phyloP scores from a whole-genome alignment of 2,113 vertebrate species.

The Mirza zaza region DNA sequence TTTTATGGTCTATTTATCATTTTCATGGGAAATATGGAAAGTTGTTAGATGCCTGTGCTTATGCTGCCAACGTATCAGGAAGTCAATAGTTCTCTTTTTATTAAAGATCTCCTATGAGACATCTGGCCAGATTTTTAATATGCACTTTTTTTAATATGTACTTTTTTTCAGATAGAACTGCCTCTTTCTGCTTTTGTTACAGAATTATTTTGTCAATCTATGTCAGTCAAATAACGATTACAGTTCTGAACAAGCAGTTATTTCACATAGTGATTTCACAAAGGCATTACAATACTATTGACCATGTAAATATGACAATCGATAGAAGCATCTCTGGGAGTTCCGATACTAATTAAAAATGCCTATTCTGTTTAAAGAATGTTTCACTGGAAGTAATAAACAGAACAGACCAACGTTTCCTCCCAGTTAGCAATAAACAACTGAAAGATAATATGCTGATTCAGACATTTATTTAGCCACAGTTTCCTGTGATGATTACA shows the following conservation, averaged over 20 bases:
- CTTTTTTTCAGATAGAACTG: slow-evolving; percentile 15
- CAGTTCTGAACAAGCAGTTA: background rate
- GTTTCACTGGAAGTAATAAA: background rate
- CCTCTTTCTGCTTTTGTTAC: background rate
- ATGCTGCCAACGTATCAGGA: background rate
- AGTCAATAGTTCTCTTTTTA: slow-evolving; percentile 18
- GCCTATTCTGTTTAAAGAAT: background rate
- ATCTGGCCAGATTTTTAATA: background rate
- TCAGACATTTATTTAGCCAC: background rate
- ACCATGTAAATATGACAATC: background rate
- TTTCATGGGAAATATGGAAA: slow-evolving; percentile 4
- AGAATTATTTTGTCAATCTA: slow-evolving; percentile 27
- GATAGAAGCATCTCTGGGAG: background rate
- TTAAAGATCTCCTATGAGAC: background rate
- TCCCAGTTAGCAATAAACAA: slow-evolving; percentile 11
- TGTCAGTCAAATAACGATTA: background rate
- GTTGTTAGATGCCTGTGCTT: background rate
- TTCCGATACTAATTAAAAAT: background rate
- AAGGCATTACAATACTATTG: background rate
- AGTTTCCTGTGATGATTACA: slow-evolving; percentile 3
- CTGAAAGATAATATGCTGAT: background rate
- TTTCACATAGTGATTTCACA: background rate
- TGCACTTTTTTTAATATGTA: background rate
- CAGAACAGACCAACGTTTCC: background rate
- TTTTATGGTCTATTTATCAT: slow-evolving; percentile 6